These are phyloP conservation scores for Acridotheres tristis DNA, from an alignment of 2,797 vertebrate genomes.

Conservation along the genomic window DNA sequence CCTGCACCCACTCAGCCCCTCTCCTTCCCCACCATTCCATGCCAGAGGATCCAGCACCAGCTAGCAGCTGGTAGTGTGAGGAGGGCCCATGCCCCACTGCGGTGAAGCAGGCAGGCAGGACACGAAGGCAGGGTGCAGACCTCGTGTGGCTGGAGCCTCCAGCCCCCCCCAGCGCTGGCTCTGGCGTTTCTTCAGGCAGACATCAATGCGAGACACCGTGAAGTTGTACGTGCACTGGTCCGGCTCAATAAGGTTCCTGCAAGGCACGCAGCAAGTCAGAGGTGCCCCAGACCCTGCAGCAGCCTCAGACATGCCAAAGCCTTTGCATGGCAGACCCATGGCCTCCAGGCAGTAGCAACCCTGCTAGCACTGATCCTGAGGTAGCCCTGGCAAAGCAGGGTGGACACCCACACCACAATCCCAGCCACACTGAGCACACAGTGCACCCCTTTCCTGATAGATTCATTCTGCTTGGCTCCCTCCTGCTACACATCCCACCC, in stretches of 20 bases:
- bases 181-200: constrained; percentile 94
- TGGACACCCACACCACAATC: accelerated
- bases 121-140: constrained; percentile 89
- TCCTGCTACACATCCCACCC: not conserved
- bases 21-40: not conserved
- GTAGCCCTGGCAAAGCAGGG: not conserved
- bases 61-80: accelerated
- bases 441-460: not conserved
- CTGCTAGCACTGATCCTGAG: not conserved
- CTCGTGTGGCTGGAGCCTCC: constrained; percentile 95
- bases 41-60: not conserved
- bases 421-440: not conserved
- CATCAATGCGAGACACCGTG: constrained; percentile 89
- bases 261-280: not conserved
- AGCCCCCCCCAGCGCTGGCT: constrained; percentile 97
- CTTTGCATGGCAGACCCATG: not conserved
- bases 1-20: not conserved
- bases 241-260: constrained; percentile 95
- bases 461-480: not conserved
- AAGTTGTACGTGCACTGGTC: constrained; percentile 91
- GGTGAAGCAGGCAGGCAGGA: not conserved
- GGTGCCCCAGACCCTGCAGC: not conserved
- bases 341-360: not conserved
- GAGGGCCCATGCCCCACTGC: not conserved
- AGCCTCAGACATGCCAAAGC: not conserved